These are phyloP conservation scores for Callocephalon fimbriatum DNA, from an alignment of 2,113 vertebrate species.

Conservation along the genomic window DNA sequence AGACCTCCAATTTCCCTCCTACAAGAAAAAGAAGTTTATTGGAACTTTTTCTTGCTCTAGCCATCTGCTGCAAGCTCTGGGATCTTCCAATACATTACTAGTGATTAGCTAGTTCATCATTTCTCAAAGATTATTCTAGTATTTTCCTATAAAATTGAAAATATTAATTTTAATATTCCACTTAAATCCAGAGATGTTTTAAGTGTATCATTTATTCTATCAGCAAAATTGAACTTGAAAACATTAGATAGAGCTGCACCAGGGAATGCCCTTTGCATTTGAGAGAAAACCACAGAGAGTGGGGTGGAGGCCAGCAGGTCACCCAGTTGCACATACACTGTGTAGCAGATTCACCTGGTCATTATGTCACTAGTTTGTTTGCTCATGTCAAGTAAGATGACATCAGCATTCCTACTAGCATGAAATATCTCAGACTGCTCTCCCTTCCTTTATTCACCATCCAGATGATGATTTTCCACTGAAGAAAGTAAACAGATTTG, in stretches of 20 bases:
- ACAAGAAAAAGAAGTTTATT: background rate
- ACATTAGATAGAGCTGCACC: background rate
- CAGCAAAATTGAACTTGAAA: background rate
- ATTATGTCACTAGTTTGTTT: background rate
- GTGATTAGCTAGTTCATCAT: background rate
- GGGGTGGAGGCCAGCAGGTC: fast-evolving
- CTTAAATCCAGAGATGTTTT: background rate
- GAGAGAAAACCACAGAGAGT: background rate
- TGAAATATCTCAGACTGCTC: background rate
- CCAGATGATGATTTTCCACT: background rate
- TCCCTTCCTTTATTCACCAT: background rate
- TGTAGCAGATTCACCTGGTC: background rate
- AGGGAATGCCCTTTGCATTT: fast-evolving
- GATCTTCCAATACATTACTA: background rate
- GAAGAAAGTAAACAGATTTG: background rate
- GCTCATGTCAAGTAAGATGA: fast-evolving
- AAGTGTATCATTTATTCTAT: background rate
- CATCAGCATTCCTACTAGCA: background rate
- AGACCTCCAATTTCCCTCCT: background rate
- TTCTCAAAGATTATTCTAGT: background rate
- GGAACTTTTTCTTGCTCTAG: background rate
- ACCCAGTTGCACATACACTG: background rate
- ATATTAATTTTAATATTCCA: background rate
- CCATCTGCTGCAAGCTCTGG: background rate
- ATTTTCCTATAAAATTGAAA: background rate